Evolutionary conservation across 2,797 vertebrate species (phyloP), one percentile per base, ranked within the genome.

Genomic region (Rhinatrema bivittatum): DNA sequence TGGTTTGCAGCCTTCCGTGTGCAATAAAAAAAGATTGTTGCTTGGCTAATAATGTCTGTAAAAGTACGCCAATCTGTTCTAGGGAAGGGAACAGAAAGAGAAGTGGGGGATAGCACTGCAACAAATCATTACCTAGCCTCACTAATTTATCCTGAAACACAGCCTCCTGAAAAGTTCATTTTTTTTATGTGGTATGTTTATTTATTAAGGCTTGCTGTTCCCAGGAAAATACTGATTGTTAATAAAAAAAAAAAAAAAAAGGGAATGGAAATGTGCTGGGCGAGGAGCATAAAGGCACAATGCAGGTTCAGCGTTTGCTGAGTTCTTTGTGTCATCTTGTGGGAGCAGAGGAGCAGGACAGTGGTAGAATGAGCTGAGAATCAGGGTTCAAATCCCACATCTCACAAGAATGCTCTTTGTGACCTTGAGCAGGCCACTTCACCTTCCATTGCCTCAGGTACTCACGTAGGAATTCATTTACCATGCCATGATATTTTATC

Each of bases 111-210:
- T 24, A 16, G 7, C 3, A 6, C 5, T 6, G 16, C 39, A 58
- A 48, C 17, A 27, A 37, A 56, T 45, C 12, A 13, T 32, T 32
- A 29, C 30, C 51, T 27, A 42, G 0, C 3, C 20, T 50, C 20
- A 2, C 17, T 39, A 39, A 55, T 46, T 29, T 33, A 39, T 29
- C 22, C 32, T 16, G 31, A 52, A 34, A 58, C 66, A 41, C 9
- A 22, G 14, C 8, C 10, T 33, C 22, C 31, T 14, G 23, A 22
- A 42, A 28, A 19, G 37, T 59, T 9, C 25, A 32, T 24, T 56
- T 40, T 48, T 27, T 56, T 43, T 31, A 20, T 27, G 5, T 16
- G 17, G 2, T 6, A 2, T n/a, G 2, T 47, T 39, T 50, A 18
- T 32, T 61, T 32, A 11, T 33, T 26, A 35, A 13, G 10, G 16